These are phyloP conservation scores for Xylocopa sonorina DNA, from an alignment of 1,140 invertebrate genomes.

Conservation along the genomic window DNA sequence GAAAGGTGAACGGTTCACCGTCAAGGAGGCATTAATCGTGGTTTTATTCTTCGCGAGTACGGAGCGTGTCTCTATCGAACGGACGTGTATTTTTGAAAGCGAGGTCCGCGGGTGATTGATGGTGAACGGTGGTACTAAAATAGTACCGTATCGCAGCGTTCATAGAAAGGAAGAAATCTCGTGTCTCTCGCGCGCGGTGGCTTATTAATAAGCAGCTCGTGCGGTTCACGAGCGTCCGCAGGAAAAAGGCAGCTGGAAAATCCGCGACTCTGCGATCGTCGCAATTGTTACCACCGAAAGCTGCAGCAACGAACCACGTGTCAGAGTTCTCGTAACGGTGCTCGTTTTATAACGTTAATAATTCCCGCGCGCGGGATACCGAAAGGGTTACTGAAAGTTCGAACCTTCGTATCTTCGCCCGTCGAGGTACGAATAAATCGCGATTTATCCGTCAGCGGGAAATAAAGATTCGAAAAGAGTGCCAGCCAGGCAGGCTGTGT, in stretches of 20 bases:
- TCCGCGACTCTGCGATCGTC: background rate
- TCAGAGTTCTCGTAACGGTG: no score
- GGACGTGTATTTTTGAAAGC: conserved; percentile 9
- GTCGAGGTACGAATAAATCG: background rate
- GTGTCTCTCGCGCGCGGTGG: background rate
- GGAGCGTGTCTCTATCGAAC: background rate
- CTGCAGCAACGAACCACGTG: no score
- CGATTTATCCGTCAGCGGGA: background rate
- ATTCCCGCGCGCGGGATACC: no score
- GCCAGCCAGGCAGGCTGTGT: background rate
- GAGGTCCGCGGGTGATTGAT: background rate
- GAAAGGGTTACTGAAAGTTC: background rate
- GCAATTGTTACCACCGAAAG: no score
- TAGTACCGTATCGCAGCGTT: background rate
- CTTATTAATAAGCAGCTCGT: background rate
- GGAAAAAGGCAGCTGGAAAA: background rate
- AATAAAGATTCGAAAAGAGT: background rate
- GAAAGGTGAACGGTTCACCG: conserved; percentile 9
- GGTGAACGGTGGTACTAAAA: background rate
- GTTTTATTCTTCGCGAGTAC: background rate
- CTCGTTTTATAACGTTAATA: no score
- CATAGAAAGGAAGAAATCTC: background rate
- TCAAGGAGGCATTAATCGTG: conserved; percentile 2
- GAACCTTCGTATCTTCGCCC: no score
- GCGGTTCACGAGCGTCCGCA: no score